Evolutionary conservation across 2,888 invertebrate genomes (phyloP).

Genomic region (Acleris cristana): DNA sequence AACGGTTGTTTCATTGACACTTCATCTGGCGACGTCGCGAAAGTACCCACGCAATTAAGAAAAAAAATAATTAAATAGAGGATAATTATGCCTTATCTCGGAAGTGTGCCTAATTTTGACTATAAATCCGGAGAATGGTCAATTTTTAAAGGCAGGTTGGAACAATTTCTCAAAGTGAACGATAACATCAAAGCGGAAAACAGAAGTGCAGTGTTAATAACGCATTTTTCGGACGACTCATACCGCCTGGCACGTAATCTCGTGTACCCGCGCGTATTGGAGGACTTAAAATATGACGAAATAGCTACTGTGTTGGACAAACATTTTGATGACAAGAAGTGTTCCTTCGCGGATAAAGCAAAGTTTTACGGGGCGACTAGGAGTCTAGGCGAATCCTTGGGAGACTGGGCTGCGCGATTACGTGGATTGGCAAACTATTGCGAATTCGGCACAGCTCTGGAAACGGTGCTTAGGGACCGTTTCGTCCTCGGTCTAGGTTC

Average conservation of each 20-base stretch:
- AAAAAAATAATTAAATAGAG: not conserved
- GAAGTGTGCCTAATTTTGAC: slow-evolving; percentile 10
- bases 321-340: slow-evolving; percentile 35
- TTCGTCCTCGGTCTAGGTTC: slow-evolving; percentile 40
- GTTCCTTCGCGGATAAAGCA: slow-evolving; percentile 32
- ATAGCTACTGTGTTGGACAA: not conserved
- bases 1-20: not conserved
- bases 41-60: not conserved
- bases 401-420: slow-evolving; percentile 37
- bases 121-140: slow-evolving; percentile 19
- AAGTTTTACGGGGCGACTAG: slow-evolving; percentile 28
- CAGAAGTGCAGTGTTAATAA: not conserved
- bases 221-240: slow-evolving; percentile 16
- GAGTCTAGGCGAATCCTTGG: slow-evolving; percentile 15
- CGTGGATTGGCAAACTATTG: slow-evolving; percentile 36
- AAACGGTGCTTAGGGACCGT: slow-evolving; percentile 39
- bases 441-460: slow-evolving; percentile 40
- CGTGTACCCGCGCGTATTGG: slow-evolving; percentile 20
- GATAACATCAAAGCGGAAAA: slow-evolving; percentile 3
- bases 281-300: not conserved
- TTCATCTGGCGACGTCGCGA: not conserved
- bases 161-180: slow-evolving; percentile 7
- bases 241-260: slow-evolving; percentile 23
- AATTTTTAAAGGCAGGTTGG: slow-evolving; percentile 19
- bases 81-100: not conserved